Evolutionary conservation across 2,888 invertebrate species (phyloP).

Genomic region (Gari tellinella): DNA sequence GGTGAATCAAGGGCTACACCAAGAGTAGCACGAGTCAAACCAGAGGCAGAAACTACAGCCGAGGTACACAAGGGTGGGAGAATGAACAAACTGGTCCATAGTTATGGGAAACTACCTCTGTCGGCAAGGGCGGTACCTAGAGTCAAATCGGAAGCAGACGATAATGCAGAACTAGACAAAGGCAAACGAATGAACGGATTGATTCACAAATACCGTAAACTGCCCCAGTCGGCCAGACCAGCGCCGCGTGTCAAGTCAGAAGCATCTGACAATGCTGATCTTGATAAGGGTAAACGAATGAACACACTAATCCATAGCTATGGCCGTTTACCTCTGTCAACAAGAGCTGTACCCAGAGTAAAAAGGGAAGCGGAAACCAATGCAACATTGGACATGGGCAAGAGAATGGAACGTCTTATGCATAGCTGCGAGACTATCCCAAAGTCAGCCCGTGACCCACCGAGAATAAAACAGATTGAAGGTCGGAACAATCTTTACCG

Average conservation of each 20-base stretch:
- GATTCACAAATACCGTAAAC: slow-evolving; percentile 66
- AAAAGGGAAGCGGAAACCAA: slow-evolving; percentile 68
- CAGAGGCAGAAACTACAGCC: slow-evolving; percentile 71
- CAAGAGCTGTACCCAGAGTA: slow-evolving; percentile 64
- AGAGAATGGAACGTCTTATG: slow-evolving; percentile 67
- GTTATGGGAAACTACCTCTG: slow-evolving; percentile 55
- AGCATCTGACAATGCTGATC: slow-evolving; percentile 66
- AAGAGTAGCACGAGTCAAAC: slow-evolving; percentile 70
- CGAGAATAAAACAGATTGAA: slow-evolving; percentile 67
- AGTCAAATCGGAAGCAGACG: slow-evolving; percentile 66
- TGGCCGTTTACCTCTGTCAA: slow-evolving; percentile 51
- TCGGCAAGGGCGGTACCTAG: slow-evolving; percentile 66
- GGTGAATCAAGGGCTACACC: slow-evolving; percentile 62
- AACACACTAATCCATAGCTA: slow-evolving; percentile 66
- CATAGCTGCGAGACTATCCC: slow-evolving; percentile 64
- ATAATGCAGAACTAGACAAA: slow-evolving; percentile 63
- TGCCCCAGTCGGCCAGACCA: slow-evolving; percentile 59
- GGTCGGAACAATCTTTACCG: slow-evolving; percentile 61
- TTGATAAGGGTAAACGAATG: slow-evolving; percentile 72
- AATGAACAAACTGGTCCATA: slow-evolving; percentile 66
- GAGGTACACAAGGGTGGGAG: slow-evolving; percentile 69
- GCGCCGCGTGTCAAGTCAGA: slow-evolving; percentile 73
- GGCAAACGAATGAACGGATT: slow-evolving; percentile 72
- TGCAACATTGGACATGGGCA: slow-evolving; percentile 66
- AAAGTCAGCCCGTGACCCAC: slow-evolving; percentile 56